phyloP scores from a whole-genome alignment of 2,888 invertebrate species.

The Trisateles emortualis region DNA sequence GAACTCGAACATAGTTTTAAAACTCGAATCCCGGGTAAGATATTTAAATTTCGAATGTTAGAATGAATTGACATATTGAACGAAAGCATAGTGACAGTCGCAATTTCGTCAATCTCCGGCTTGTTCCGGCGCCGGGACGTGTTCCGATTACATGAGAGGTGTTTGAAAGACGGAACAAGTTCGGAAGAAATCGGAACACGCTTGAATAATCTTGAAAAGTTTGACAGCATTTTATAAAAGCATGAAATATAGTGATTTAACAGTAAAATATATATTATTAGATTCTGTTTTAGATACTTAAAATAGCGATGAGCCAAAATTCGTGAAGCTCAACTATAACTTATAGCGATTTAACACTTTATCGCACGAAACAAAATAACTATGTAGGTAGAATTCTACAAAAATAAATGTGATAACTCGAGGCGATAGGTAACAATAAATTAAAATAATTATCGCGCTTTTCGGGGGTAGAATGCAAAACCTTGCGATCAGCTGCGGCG shows the following conservation, averaged over 20 bases:
- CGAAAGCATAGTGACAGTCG: constrained; percentile 48
- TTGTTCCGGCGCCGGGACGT: constrained; percentile 54
- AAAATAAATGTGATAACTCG: constrained; percentile 50
- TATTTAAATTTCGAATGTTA: constrained; percentile 2
- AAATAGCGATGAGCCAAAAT: neutral
- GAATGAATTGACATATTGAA: constrained; percentile 28
- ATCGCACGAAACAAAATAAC: constrained; percentile 35
- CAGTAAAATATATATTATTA: too few relatives aligned
- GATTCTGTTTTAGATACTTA: too few relatives aligned
- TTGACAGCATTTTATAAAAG: neutral
- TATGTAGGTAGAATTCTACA: constrained; percentile 33
- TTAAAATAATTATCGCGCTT: constrained; percentile 80
- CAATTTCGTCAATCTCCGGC: constrained; percentile 69
- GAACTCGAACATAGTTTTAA: neutral
- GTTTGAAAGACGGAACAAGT: constrained; percentile 38
- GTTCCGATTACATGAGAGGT: constrained; percentile 48
- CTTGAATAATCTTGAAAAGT: constrained; percentile 35
- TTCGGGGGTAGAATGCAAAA: constrained; percentile 64
- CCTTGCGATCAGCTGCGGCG: constrained; percentile 42
- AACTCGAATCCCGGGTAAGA: neutral
- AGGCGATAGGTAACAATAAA: constrained; percentile 57
- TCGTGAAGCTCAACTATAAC: constrained; percentile 18
- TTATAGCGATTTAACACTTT: constrained; percentile 25
- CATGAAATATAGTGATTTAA: neutral
- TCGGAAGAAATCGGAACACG: constrained; percentile 60